phyloP scores from a whole-genome alignment of 2,797 vertebrate species.

The Anguilla anguilla region DNA sequence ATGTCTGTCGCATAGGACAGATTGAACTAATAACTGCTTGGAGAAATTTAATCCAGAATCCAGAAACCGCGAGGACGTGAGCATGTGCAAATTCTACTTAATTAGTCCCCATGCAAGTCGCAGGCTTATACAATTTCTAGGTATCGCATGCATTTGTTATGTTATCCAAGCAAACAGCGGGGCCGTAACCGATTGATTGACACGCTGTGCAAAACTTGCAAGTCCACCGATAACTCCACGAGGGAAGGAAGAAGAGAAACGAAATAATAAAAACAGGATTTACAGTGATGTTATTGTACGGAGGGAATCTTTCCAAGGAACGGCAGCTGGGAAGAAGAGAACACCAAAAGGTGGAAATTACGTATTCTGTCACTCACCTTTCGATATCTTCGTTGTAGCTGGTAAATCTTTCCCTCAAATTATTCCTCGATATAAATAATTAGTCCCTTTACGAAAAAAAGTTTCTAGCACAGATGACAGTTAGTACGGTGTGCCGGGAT shows the following conservation, averaged over 20 bases:
- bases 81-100: neutral
- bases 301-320: neutral
- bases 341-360: neutral
- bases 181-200: neutral
- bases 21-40: neutral
- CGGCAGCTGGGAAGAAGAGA: neutral
- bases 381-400: conserved; percentile 46
- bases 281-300: neutral
- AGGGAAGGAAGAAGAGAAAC: neutral
- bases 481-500: conserved; percentile 64
- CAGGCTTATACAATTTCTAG: neutral
- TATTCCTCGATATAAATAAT: conserved; percentile 59
- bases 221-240: neutral
- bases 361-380: conserved; percentile 69
- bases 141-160: neutral
- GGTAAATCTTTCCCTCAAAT: conserved; percentile 47
- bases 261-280: neutral
- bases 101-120: neutral
- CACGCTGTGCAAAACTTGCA: neutral
- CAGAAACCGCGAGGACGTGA: neutral
- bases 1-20: neutral
- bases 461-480: conserved; percentile 68
- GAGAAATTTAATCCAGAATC: neutral
- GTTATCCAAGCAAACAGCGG: neutral
- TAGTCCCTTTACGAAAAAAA: conserved; percentile 62